A percentile compares a stretch with the other conserved stretches of the same genome.
These are phyloP conservation scores for Pristionchus mayeri DNA, from an alignment of 2,888 invertebrate genomes.

Conservation along the genomic window DNA sequence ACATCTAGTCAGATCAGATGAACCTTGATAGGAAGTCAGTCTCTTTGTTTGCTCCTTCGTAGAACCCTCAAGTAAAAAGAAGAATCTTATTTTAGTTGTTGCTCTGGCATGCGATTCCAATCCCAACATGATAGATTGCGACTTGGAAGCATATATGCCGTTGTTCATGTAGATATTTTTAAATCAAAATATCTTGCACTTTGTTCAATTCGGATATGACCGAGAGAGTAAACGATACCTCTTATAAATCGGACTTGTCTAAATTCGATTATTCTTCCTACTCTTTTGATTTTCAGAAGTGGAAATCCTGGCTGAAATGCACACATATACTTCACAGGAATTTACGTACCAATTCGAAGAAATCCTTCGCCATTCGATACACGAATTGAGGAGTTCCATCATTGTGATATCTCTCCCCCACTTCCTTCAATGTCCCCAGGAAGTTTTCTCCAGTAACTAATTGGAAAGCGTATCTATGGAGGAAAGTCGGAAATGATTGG, in stretches of 20 bases:
- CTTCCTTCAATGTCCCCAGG: background rate
- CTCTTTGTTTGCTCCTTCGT: background rate
- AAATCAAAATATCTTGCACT: no score
- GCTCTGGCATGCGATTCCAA: no score
- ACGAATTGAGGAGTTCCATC: background rate
- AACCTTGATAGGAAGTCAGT: background rate
- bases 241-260: constrained; percentile 14
- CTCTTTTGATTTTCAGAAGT: background rate
- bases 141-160: background rate
- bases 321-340: background rate
- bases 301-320: constrained; percentile 2
- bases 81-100: background rate
- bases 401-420: background rate
- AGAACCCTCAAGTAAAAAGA: background rate
- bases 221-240: background rate
- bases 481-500: background rate
- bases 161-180: no score
- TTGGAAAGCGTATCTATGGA: background rate
- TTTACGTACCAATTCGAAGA: constrained; percentile 2
- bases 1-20: background rate
- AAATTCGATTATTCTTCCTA: background rate
- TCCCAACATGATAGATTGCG: no score
- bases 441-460: background rate
- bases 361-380: background rate
- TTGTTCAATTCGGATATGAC: background rate